Base-by-base conservation (phyloP, 2,113 vertebrate species). In the Carollia perspicillata region DNA sequence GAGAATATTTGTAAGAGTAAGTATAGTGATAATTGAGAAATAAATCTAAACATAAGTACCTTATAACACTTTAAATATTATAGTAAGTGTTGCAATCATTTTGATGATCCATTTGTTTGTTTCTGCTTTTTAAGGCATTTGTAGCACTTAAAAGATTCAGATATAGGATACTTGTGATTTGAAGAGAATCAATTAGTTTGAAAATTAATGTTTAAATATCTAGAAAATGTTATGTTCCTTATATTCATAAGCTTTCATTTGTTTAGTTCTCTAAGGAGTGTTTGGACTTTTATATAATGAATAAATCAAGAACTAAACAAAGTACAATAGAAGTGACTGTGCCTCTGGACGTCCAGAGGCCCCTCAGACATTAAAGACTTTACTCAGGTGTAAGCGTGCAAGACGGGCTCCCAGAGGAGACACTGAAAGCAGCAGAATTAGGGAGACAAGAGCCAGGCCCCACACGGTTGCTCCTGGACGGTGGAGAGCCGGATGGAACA, bases 381-480 rank as follows among this genome's bases (percentile, higher is more conserved):
- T 74, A 79, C 47, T 87, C 55, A 77, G 30, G 80, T 53, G 26
- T 30, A 33, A 60, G 16, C 60, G 28, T 47, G 75, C 14, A n/a
- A 26, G 58, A 79, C 78, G 42, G 66, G 66, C 49, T 55, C 33
- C 1, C 4, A 12, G 30, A 47, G 66, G n/a, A 69, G 60, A 68
- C 0, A 2, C 1, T 0, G 20, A 51, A 78, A 60, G 33, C 22
- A 0, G 66, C 40, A 51, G 84, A 44, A 49, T 0, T 0, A 22
- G 47, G 51, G 83, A 44, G 75, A 28, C 7, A 3, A 3, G 35
- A 49, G 22, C 33, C 8, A 75, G 44, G n/a, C 1, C 1, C 6
- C 3, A 0, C 0, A 8, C 71, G 18, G 22, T 4, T 16, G 44
- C 40, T 35, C 1, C 11, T 22, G 8, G 22, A 18, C 42, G 1